Evolutionary conservation across 92 coral and sea anemone genomes (phyloP), one percentile per base, ranked within the genome.

Genomic region (Paramuricea clavata): DNA sequence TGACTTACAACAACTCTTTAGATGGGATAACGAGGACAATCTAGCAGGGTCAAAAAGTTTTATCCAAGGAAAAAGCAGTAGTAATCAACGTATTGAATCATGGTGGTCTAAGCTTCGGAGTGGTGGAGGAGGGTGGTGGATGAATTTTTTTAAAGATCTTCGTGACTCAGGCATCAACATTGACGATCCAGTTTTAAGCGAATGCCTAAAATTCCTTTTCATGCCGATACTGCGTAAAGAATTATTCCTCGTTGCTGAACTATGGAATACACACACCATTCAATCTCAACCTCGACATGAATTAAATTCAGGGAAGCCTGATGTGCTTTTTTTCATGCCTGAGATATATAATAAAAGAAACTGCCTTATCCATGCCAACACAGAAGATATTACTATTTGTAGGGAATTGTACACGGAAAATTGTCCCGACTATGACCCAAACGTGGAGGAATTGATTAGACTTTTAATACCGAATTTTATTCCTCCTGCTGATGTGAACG

Each of bases 221-320:
- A 74, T 87, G 56, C 93, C 91, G 25, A 69, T 87, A 30, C 74
- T 87, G 21, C 91, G 81, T 13, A 49, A 49, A 9, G 92, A 91
- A 56, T 56, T 88, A 65, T 26, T 80, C 57, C 92, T 85, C 50
- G 90, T 91, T 21, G 89, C 75, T 33, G 86, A 88, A 54, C 75
- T 91, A 31, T 91, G 94, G 94, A 84, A 85, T 43, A 78, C 92
- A 12, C 87, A 91, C 83, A 87, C 78, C 49, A 91, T 87, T 69
- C 89, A 82, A 76, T 47, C 81, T 76, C 89, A 91, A 83, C 61
- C 49, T 10, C 87, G 87, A 31, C 76, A 76, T 60, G 90, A 85
- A 5, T 87, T 79, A 23, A 52, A 35, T 30, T 90, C 88, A 12
- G 91, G 93, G 19, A 91, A 91, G 60, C 91, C 93, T 41, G 91